These are phyloP conservation scores for Archips crataeganus DNA, from an alignment of 2,888 invertebrate species.

Conservation along the genomic window DNA sequence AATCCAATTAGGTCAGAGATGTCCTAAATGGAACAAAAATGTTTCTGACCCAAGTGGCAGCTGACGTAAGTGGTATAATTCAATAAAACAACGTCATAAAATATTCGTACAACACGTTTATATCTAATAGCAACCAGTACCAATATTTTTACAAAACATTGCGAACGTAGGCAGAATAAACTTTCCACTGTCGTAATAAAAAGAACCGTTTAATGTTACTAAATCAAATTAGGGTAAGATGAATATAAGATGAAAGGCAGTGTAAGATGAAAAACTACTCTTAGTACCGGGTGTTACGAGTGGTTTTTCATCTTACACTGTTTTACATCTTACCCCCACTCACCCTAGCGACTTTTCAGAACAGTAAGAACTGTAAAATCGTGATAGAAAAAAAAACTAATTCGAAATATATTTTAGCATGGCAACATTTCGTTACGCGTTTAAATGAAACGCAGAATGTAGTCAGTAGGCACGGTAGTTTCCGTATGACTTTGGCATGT, in stretches of 20 bases:
- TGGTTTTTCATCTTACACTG: too few species aligned
- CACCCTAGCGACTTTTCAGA: not conserved
- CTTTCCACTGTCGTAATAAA: slow-evolving; percentile 8
- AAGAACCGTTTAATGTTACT: not conserved
- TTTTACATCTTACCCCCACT: too few species aligned
- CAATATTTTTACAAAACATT: slow-evolving; percentile 14
- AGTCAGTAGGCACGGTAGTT: not conserved
- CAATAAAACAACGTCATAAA: not conserved
- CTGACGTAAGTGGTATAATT: too few species aligned
- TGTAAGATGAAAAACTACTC: too few species aligned
- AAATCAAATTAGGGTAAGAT: slow-evolving; percentile 6
- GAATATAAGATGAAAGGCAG: too few species aligned
- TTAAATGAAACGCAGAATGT: slow-evolving; percentile 1
- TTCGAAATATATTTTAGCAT: not conserved
- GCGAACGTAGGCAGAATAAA: not conserved
- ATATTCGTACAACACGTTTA: slow-evolving; percentile 6
- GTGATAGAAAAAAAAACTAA: not conserved
- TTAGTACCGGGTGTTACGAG: too few species aligned
- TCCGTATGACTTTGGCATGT: not conserved
- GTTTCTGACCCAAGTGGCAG: too few species aligned
- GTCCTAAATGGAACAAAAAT: too few species aligned
- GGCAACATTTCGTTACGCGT: not conserved
- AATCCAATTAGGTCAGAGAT: too few species aligned
- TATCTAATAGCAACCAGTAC: slow-evolving; percentile 7
- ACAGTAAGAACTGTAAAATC: not conserved